Conservation (phyloP, 2,113 vertebrate species). For the Fukomys damarensis region DNA sequence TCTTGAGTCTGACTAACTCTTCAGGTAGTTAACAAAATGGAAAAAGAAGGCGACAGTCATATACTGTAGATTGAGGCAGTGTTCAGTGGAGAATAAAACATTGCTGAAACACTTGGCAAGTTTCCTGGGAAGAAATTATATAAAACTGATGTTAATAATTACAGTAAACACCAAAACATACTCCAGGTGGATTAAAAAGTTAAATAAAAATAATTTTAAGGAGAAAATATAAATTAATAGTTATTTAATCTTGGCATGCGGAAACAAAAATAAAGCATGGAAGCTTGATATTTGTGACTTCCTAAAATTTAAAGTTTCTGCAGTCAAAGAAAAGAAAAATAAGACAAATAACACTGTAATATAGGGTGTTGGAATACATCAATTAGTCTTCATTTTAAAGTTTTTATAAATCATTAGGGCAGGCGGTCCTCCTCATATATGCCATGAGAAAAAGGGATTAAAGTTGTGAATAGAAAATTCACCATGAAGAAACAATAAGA, state of each 20-base stretch:
- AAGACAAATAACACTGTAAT: neutral
- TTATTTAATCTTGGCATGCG: neutral
- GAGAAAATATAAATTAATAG: neutral
- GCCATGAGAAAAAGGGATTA: neutral
- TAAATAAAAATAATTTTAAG: constrained; percentile 42
- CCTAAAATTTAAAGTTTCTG: neutral
- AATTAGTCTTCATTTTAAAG: constrained; percentile 7
- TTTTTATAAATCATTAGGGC: neutral
- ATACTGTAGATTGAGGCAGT: neutral
- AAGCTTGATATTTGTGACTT: neutral
- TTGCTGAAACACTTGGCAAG: neutral
- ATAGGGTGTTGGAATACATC: neutral
- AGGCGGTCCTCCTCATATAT: neutral
- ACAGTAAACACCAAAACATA: constrained; percentile 40
- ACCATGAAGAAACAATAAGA: neutral
- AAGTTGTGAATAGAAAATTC: neutral
- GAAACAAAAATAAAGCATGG: neutral
- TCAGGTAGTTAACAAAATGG: constrained; percentile 15
- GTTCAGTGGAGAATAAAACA: neutral
- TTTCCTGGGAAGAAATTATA: neutral
- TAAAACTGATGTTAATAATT: neutral
- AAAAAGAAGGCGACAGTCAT: neutral
- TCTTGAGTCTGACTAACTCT: constrained; percentile 21
- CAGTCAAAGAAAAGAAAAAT: neutral
- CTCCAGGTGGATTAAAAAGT: neutral